Evolutionary conservation across 2,113 vertebrate species (phyloP).

Genomic region (Notothenia coriiceps): DNA sequence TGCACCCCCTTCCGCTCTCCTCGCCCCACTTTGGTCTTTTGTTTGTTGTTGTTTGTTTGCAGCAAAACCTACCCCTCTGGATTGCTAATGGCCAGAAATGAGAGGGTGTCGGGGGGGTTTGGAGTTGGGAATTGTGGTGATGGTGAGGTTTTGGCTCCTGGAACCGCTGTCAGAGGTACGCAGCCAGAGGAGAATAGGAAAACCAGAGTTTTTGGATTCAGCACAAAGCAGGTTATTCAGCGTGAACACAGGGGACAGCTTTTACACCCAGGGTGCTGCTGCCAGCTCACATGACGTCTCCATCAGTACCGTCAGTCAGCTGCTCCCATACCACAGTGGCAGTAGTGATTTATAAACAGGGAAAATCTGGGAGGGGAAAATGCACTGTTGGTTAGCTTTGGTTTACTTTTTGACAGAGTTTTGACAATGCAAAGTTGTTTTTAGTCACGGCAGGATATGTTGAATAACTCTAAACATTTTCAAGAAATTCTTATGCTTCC

Average conservation of each 20-base stretch:
- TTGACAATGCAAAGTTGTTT: neutral
- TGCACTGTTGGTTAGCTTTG: neutral
- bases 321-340: slow-evolving; percentile 18
- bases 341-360: slow-evolving; percentile 7
- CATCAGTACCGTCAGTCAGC: slow-evolving; percentile 39
- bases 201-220: slow-evolving; percentile 58
- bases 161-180: slow-evolving; percentile 49
- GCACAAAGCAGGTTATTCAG: slow-evolving; percentile 63
- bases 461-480: neutral
- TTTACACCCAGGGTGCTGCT: slow-evolving; percentile 48
- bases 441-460: neutral
- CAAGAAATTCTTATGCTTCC: slow-evolving; percentile 40
- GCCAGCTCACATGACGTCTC: slow-evolving; percentile 65
- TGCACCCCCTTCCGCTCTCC: slow-evolving; percentile 23
- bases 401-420: slow-evolving; percentile 3
- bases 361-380: neutral
- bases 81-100: slow-evolving; percentile 66
- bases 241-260: slow-evolving; percentile 47
- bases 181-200: slow-evolving; percentile 48
- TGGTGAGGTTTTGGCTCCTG: slow-evolving; percentile 55
- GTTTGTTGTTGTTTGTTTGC: slow-evolving; percentile 78
- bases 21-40: slow-evolving; percentile 69
- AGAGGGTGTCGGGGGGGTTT: slow-evolving; percentile 9
- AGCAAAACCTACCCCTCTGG: slow-evolving; percentile 56
- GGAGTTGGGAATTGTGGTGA: slow-evolving; percentile 13